Evolutionary conservation across 2,113 vertebrate genomes (phyloP), one percentile per base, ranked within the genome.

Genomic region (Plotosus lineatus): DNA sequence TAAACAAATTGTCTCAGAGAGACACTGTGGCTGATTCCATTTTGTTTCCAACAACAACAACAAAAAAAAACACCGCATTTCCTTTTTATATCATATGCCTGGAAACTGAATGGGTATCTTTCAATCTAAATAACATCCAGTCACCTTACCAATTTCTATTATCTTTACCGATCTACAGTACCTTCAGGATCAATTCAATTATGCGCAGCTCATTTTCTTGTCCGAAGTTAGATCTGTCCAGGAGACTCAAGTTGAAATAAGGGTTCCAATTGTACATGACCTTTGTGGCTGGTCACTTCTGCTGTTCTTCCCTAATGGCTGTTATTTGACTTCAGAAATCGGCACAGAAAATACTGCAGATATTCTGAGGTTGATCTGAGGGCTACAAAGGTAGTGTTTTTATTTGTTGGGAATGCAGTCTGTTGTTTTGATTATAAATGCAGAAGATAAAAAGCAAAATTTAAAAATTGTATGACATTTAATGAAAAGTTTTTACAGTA

Each of bases 251-350:
- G 36, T 14, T 48, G 53, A 50, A 17, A 31, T 61, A n/a, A 53
- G n/a, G 42, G 28, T 53, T 55, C 42, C 19, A 48, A 51, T 82
- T 60, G 56, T 28, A 53, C 42, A 48, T 68, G 72, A 53, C 44
- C 42, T 77, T 14, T 12, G 40, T 66, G 14, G 11, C 68, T 78
- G n/a, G 53, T 12, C 19, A 21, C n/a, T 42, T 72, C 71, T 56
- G 48, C 74, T 56, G 38, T 40, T 65, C 48, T 33, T 15, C 63
- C 56, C 48, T 73, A 56, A 76, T 11, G 42, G 53, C 31, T 65
- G 78, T 72, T 31, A 51, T 55, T 84, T 69, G 65, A 60, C 55
- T 55, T 77, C 48, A 73, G n/a, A 77, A 82, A 72, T 36, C 23
- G 10, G 23, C 17, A 21, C 40, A 23, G 53, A 82, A 12, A 33